Percentiles rank a stretch among this genome's conserved stretches.
These are phyloP conservation scores for Mantis religiosa DNA, from an alignment of 2,888 invertebrate genomes.

Conservation along the genomic window DNA sequence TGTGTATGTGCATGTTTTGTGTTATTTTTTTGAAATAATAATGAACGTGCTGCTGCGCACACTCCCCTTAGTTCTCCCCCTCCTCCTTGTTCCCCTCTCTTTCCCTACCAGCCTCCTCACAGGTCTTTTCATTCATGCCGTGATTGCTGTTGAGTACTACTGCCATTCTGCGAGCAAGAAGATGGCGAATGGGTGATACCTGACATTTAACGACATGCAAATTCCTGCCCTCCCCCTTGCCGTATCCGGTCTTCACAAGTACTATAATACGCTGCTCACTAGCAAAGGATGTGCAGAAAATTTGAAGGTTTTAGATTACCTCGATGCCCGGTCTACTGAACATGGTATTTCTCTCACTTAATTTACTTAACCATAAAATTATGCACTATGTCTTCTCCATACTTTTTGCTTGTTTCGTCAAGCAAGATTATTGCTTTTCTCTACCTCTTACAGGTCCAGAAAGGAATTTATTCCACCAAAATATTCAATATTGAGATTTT, in stretches of 20 bases:
- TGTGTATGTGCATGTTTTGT: background rate
- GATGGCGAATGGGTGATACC: background rate
- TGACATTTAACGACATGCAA: background rate
- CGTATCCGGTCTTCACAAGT: background rate
- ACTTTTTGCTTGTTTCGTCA: too few species aligned
- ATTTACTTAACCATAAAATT: too few species aligned
- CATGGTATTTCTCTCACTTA: too few species aligned
- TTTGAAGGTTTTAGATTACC: too few species aligned
- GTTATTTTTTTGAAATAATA: background rate
- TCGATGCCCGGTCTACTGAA: too few species aligned
- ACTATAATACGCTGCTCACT: background rate
- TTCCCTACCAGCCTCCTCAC: slow-evolving; percentile 29
- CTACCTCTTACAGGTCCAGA: too few species aligned
- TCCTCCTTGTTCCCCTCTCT: slow-evolving; percentile 32
- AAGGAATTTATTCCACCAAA: too few species aligned
- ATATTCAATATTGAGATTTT: too few species aligned
- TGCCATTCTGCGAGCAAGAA: background rate
- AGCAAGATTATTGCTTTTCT: too few species aligned
- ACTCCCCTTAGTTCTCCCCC: slow-evolving; percentile 32
- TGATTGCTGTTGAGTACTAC: background rate
- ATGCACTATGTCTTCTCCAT: too few species aligned
- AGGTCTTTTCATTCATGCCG: background rate
- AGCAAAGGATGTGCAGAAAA: too few species aligned
- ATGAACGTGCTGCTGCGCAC: slow-evolving; percentile 1
- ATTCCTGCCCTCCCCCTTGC: background rate